phyloP scores from a whole-genome alignment of 1,140 invertebrate species.

The Chlorops oryzae region DNA sequence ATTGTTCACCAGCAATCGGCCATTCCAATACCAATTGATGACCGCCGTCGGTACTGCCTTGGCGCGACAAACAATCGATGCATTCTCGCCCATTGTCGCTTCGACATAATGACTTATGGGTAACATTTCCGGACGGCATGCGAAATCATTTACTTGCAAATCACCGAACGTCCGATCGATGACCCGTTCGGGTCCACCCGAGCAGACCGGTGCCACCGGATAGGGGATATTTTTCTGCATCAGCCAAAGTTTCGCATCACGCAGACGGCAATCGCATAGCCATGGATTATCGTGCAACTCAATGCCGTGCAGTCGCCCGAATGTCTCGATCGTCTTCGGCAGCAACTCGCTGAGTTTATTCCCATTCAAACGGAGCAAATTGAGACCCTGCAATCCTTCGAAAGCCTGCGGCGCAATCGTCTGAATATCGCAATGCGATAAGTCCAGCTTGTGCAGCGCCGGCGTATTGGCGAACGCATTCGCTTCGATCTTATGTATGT shows the following conservation, averaged over 20 bases:
- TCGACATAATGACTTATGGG: constrained; percentile 69
- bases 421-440: constrained; percentile 74
- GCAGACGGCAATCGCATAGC: constrained; percentile 80
- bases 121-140: constrained; percentile 76
- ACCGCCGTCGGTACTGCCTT: constrained; percentile 73
- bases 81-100: constrained; percentile 73
- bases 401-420: constrained; percentile 72
- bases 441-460: constrained; percentile 74
- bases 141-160: constrained; percentile 74
- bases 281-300: constrained; percentile 87
- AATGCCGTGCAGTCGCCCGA: constrained; percentile 70
- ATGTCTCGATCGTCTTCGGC: constrained; percentile 63
- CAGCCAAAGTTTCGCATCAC: constrained; percentile 78
- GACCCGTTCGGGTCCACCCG: constrained; percentile 60
- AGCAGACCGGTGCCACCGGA: constrained; percentile 67
- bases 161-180: constrained; percentile 66
- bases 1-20: constrained; percentile 70
- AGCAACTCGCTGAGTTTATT: constrained; percentile 70
- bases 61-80: constrained; percentile 72
- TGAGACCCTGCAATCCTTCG: constrained; percentile 70
- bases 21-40: constrained; percentile 84
- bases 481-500: constrained; percentile 69
- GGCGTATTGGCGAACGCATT: constrained; percentile 69
- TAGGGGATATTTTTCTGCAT: constrained; percentile 75
- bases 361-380: constrained; percentile 72